These are phyloP conservation scores for Barypeithes pellucidus DNA, from an alignment of 2,888 invertebrate species.

Conservation along the genomic window DNA sequence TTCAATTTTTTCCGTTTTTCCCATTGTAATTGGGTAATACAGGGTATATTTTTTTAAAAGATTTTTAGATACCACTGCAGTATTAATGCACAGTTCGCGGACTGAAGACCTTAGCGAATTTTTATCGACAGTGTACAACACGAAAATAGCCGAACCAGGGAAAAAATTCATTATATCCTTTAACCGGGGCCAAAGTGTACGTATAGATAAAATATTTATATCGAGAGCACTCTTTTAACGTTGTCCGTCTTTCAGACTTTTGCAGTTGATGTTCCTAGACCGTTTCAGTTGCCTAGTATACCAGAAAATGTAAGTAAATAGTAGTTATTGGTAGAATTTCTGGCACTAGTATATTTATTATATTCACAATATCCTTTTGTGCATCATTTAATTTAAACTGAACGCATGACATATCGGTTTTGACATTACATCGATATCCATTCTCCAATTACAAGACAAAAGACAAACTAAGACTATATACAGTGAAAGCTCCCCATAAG, in stretches of 20 bases:
- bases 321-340: neutral
- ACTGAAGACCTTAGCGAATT: conserved; percentile 76
- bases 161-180: conserved; percentile 77
- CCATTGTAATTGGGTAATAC: too few relatives aligned
- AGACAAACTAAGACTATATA: too few relatives aligned
- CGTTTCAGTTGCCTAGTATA: conserved; percentile 91
- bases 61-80: conserved; percentile 87
- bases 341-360: too few relatives aligned
- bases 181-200: conserved; percentile 75
- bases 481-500: too few relatives aligned
- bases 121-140: conserved; percentile 79
- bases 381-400: too few relatives aligned
- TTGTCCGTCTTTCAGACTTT: conserved; percentile 77
- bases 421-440: too few relatives aligned
- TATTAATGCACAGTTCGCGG: conserved; percentile 78
- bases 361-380: too few relatives aligned
- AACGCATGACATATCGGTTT: too few relatives aligned
- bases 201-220: conserved; percentile 57
- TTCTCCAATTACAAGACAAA: too few relatives aligned
- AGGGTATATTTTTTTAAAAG: conserved; percentile 68
- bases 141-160: conserved; percentile 81
- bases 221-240: neutral
- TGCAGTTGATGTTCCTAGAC: conserved; percentile 83
- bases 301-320: conserved; percentile 89
- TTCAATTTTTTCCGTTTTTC: too few relatives aligned